phyloP scores from a whole-genome alignment of 2,797 vertebrate species.

The Synaphobranchus kaupii region DNA sequence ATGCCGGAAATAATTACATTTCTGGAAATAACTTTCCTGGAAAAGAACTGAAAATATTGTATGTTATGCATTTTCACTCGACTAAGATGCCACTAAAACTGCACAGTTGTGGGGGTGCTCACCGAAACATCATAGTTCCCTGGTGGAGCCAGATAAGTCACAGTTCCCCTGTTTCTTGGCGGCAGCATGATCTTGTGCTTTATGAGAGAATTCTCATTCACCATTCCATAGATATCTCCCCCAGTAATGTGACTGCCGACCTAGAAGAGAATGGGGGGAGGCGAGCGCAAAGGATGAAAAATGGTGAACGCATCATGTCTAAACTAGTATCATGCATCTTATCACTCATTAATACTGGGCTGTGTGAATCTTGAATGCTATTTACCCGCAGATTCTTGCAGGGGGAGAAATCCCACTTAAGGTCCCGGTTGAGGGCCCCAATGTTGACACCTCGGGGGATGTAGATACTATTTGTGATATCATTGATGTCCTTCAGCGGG shows the following conservation, averaged over 20 bases:
- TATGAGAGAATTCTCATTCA: slow-evolving; percentile 87
- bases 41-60: background rate
- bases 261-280: slow-evolving; percentile 51
- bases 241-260: slow-evolving; percentile 92
- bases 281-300: background rate
- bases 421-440: slow-evolving; percentile 87
- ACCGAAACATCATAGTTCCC: slow-evolving; percentile 86
- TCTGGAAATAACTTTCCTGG: background rate
- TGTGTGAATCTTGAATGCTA: background rate
- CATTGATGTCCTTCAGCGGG: slow-evolving; percentile 92
- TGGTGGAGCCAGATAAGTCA: slow-evolving; percentile 90
- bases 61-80: background rate
- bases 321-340: background rate
- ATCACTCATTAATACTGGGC: background rate
- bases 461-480: slow-evolving; percentile 92
- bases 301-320: slow-evolving; percentile 4
- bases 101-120: slow-evolving; percentile 51
- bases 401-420: slow-evolving; percentile 94
- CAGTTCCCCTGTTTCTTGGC: slow-evolving; percentile 87
- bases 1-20: background rate
- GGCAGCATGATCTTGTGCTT: slow-evolving; percentile 97
- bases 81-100: background rate
- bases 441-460: slow-evolving; percentile 97
- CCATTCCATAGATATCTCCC: slow-evolving; percentile 84
- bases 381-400: slow-evolving; percentile 86